Evolutionary conservation across 2,888 invertebrate species (phyloP).

Genomic region (Tillus elongatus): DNA sequence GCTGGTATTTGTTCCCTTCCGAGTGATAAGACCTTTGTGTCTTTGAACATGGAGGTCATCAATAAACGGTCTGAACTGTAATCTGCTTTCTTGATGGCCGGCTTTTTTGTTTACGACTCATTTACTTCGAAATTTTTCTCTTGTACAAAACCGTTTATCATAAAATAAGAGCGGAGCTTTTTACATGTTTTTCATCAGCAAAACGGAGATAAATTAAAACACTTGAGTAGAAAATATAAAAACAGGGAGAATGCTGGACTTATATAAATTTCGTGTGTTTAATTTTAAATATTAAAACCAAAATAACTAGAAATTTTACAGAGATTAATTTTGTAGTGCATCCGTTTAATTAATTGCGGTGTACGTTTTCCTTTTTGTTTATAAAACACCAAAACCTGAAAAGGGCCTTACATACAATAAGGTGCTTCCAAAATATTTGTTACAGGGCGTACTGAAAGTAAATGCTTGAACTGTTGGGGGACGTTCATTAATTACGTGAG

Average conservation of each 20-base stretch:
- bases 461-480: too few species aligned
- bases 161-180: slow-evolving; percentile 25
- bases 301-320: slow-evolving; percentile 14
- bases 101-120: slow-evolving; percentile 41
- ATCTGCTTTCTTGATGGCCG: slow-evolving; percentile 39
- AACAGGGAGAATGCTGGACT: slow-evolving; percentile 16
- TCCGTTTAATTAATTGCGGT: too few species aligned
- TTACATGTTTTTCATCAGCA: slow-evolving; percentile 21
- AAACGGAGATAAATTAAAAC: slow-evolving; percentile 25
- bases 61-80: slow-evolving; percentile 39
- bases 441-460: too few species aligned
- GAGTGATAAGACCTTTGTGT: slow-evolving; percentile 42
- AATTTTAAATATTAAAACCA: slow-evolving; percentile 13
- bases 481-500: too few species aligned
- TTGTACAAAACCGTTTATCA: slow-evolving; percentile 31
- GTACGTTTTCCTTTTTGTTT: too few species aligned
- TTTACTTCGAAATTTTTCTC: slow-evolving; percentile 37
- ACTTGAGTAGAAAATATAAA: slow-evolving; percentile 24
- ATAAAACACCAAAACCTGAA: too few species aligned
- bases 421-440: too few species aligned
- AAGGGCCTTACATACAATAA: too few species aligned
- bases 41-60: slow-evolving; percentile 41
- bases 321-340: too few species aligned
- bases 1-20: slow-evolving; percentile 38
- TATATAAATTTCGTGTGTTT: slow-evolving; percentile 16